Evolutionary conservation across 2,888 invertebrate genomes (phyloP), one percentile per base, ranked within the genome.

Genomic region (Melipona beecheii): DNA sequence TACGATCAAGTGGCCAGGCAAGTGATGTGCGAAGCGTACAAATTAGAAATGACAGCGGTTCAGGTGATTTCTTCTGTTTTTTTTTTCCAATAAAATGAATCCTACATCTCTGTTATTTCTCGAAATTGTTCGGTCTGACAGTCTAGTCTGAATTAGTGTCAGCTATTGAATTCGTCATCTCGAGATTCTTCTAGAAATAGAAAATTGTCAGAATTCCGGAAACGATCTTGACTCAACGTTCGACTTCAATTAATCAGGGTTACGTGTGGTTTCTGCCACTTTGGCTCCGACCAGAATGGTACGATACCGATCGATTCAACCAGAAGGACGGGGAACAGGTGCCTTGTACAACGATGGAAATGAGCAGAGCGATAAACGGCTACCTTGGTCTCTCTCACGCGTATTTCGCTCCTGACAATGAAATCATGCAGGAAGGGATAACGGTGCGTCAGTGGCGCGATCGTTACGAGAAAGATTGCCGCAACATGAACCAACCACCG

Each of bases 201-300:
- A 31, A 31, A 31, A 31, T 31, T 4, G 0, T 31, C 31, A 3
- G 4, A 31, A 31, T 31, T 31, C 31, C 31, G 50, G 15, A 50
- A 13, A 50, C 50, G 19, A 43, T 43, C 43, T 9, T 9, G 43
- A 11, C 43, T 9, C 11, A 43, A 43, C 43, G 43, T 43, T 43
- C 0, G 2, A 43, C 9, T 43, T 43, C n/a, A 1, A 2, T 76
- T 50, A 62, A 79, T n/a, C n/a, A 97, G 88, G 97, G 97, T 60
- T 97, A 97, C 93, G 97, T 97, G 3, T 98, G 98, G 98, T 97
- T 98, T 92, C 95, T 98, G 78, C 98, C 98, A 0, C 95, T 96
- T 56, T 97, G 97, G 97, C 95, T 97, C 31, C 95, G 96, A 13
- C 93, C 95, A 3, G 94, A 95, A 85, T 97, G 97, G 96, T 96